Evolutionary conservation across 2,113 vertebrate species (phyloP), one percentile per base, ranked within the genome.

Genomic region (Ia io): DNA sequence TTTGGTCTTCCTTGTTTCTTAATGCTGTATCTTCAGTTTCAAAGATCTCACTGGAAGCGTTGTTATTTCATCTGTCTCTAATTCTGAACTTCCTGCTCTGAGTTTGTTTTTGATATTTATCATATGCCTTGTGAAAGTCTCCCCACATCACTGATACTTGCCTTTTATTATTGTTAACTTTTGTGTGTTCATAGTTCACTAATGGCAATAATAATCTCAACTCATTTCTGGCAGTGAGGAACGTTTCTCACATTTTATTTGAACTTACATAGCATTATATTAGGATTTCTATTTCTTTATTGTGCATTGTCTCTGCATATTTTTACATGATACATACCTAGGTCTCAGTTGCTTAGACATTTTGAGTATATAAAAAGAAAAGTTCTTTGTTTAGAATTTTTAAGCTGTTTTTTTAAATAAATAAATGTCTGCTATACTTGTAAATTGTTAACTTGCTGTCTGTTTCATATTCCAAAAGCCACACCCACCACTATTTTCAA

Each of bases 11-110:
- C 13, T 95, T 76, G 16, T 71, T 78, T 85, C 84, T 76, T 83
- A 78, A 1, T 20, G 30, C 9, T 70, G 9, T 63, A 11, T 84
- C 69, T 80, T 93, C 7, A 8, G 59, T 90, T 78, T 88, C 85
- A 84, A 84, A 79, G 40, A n/a, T 65, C 53, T 85, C 44, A 42
- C 61, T 73, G 42, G n/a, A 76, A 56, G 17, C 14, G 22, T 5
- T 95, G 37, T 80, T 76, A 63, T 94, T 89, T 90, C 77, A 95
- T 77, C 71, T 88, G 44, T 84, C 85, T 95, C 67, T 92, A 79
- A 90, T 90, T 84, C 77, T 37, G 28, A 63, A 42, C 40, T 97
- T 87, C 77, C 77, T 88, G 59, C 83, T 76, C 82, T 88, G 67
- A 84, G 13, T 79, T 42, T 76, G 14, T 65, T 71, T 77, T 20